Evolutionary conservation across 2,797 vertebrate genomes (phyloP), one percentile per base, ranked within the genome.

Genomic region (Sciurus vulgaris): DNA sequence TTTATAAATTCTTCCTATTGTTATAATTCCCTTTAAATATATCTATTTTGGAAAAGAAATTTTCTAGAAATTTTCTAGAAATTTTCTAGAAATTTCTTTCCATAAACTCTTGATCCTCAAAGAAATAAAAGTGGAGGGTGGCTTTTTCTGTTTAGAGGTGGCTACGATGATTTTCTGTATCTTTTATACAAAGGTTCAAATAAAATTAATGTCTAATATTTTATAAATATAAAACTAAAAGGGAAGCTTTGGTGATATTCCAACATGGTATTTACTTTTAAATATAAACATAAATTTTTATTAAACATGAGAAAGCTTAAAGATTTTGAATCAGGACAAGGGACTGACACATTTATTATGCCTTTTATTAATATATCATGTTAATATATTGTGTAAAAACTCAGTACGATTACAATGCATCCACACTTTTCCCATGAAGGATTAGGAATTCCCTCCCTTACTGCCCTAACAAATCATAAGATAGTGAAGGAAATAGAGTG

Each of bases 271-370:
- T 69, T 22, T 56, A 20, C 7, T 88, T 47, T 69, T 91, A 69
- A 69, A 35, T 38, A 38, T 10, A 20, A 59, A 33, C 20, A 74
- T 81, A 49, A 38, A 79, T 93, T 87, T 5, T 1, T 41, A 67
- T 92, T 67, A 81, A 89, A 61, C 38, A 47, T 92, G 84, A 88
- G 65, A 63, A 74, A 78, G 17, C 49, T 54, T 90, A 76, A 41
- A 63, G 67, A 38, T 41, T 54, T 30, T 76, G 63, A 89, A 38
- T 73, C 22, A 83, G 33, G 28, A 5, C 30, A 26, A 79, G 11
- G 38, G 73, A 91, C 44, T 30, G 26, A 76, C 14, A 1, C 1
- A 92, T 18, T 81, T 72, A 35, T 26, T 54, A 82, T 76, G 63
- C n/a, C 18, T 44, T 38, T 30, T 38, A n/a, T 63, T 51, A 56